Base-by-base conservation (phyloP, 37 sponge, comb jelly and placozoan species). In the Crambe crambe region DNA sequence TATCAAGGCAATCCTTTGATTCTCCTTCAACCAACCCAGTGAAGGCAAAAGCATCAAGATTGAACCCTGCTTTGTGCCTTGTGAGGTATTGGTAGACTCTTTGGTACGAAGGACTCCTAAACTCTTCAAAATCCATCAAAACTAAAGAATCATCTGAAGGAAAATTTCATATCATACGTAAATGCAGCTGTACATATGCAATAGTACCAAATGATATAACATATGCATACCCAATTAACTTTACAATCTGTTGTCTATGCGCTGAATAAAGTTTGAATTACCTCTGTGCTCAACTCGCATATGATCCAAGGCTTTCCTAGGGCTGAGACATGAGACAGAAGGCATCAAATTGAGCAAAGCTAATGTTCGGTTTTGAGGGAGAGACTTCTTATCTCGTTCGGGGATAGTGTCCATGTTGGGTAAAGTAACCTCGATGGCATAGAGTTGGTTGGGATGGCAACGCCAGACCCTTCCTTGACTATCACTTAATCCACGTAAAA, bases 361-460 rank as follows among this genome's bases (percentile, higher is more conserved):
- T 5, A 79, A 22, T 27, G 86, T 64, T 17, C 39, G 32, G 9
- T 42, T 32, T 43, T 64, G 75, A 65, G 68, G 40, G 61, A 32
- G 10, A n/a, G n/a, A n/a, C 17, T 3, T 6, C 41, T 37, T 40
- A 3, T 65, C 18, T 22, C 38, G 37, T 22, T 56, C 31, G 23
- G 18, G 54, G 35, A 25, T 10, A 23, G 8, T 6, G 12, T 47
- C 51, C 12, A 6, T 47, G 21, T 73, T 40, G 0, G 81, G 87
- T 58, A 86, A 9, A 21, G 89, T 87, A 9, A 84, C 42, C 54
- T 92, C 92, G 25, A 92, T 62, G n/a, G 51, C 82, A 76, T 88
- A 92, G 23, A 80, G 43, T 5, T 92, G 80, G 4, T 39, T 58
- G 5, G 70, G 41, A 59, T 76, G 81, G 64, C 85, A 70, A 29